Conservation (phyloP, 2,888 invertebrate genomes). For the Cephus spinipes region DNA sequence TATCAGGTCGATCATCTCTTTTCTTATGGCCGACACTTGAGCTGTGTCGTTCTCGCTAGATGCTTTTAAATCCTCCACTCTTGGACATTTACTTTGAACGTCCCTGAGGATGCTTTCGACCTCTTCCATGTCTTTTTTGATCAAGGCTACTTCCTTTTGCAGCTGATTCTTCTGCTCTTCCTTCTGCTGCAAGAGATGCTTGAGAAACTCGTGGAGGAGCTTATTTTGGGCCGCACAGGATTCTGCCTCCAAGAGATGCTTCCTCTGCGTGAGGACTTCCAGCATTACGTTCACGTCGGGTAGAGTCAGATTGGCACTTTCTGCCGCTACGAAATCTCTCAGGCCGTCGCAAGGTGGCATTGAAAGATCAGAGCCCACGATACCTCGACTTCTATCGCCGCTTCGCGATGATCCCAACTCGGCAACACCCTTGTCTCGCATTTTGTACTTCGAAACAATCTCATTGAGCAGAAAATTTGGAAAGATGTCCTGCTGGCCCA, state of each 20-base stretch:
- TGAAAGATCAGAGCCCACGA: slow-evolving; percentile 56
- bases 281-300: slow-evolving; percentile 86
- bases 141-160: slow-evolving; percentile 78
- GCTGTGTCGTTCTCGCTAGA: slow-evolving; percentile 67
- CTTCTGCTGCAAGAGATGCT: slow-evolving; percentile 80
- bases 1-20: slow-evolving; percentile 71
- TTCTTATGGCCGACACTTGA: slow-evolving; percentile 70
- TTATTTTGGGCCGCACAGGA: slow-evolving; percentile 83
- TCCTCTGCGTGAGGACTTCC: slow-evolving; percentile 82
- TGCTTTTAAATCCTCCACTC: slow-evolving; percentile 70
- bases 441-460: slow-evolving; percentile 79
- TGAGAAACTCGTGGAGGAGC: slow-evolving; percentile 86
- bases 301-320: slow-evolving; percentile 79
- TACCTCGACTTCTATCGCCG: slow-evolving; percentile 41
- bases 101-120: slow-evolving; percentile 76
- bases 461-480: slow-evolving; percentile 90
- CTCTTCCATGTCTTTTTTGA: slow-evolving; percentile 79
- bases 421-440: slow-evolving; percentile 68
- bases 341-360: slow-evolving; percentile 69
- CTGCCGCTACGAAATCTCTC: slow-evolving; percentile 75
- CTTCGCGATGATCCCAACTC: slow-evolving; percentile 57
- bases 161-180: slow-evolving; percentile 77
- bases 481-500: slow-evolving; percentile 80
- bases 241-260: slow-evolving; percentile 84
- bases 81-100: slow-evolving; percentile 72